Conservation (phyloP, 2,113 vertebrate genomes). For the Anthoscopus minutus region DNA sequence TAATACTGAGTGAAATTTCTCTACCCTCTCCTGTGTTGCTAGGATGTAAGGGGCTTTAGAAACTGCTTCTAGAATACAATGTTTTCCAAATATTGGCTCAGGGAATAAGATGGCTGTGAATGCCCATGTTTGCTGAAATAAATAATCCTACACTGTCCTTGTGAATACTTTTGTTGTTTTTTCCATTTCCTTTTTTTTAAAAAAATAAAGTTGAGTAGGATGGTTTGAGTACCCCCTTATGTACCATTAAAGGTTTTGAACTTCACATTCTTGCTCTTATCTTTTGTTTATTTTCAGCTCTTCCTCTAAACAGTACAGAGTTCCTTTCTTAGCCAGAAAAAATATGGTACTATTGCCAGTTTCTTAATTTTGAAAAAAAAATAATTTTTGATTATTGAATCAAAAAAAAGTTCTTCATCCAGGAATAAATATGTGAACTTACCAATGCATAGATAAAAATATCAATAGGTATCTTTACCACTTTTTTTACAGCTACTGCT, state of each 20-base stretch:
- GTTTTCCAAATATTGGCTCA: slow-evolving; percentile 66
- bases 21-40: neutral
- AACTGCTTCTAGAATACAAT: slow-evolving; percentile 49
- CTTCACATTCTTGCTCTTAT: neutral
- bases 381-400: neutral
- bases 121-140: slow-evolving; percentile 43
- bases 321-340: neutral
- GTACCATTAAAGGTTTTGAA: slow-evolving; percentile 1
- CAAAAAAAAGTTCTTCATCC: neutral
- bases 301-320: neutral
- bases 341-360: neutral
- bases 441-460: neutral
- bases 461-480: neutral
- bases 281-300: neutral
- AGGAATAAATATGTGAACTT: neutral
- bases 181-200: neutral
- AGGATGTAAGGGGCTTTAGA: slow-evolving; percentile 6
- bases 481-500: neutral
- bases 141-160: slow-evolving; percentile 38
- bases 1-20: neutral
- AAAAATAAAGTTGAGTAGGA: neutral
- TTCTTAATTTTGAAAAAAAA: neutral
- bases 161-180: neutral
- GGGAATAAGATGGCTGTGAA: slow-evolving; percentile 43
- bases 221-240: slow-evolving; percentile 11